Conservation (phyloP, 2,888 invertebrate genomes). For the Junonia oenone region DNA sequence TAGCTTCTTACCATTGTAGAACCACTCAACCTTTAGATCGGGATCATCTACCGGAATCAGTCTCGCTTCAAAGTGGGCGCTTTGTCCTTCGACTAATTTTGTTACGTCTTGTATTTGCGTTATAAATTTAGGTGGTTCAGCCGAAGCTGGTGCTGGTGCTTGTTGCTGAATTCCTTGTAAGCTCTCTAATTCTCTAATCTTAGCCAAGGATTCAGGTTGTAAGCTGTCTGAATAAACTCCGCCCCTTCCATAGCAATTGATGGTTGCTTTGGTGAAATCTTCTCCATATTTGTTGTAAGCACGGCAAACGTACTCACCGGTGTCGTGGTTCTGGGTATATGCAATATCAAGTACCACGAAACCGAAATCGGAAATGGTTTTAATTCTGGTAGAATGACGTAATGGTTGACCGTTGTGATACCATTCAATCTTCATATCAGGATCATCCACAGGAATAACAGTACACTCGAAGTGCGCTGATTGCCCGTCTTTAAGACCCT, state of each 20-base stretch:
- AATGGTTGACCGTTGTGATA: conserved; percentile 95
- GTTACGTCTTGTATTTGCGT: conserved; percentile 92
- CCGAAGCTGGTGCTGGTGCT: conserved; percentile 82
- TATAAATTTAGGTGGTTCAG: conserved; percentile 92
- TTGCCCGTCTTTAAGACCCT: conserved; percentile 93
- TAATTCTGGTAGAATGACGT: conserved; percentile 92
- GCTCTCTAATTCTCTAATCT: conserved; percentile 92
- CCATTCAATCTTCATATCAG: conserved; percentile 97
- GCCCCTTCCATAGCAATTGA: conserved; percentile 89
- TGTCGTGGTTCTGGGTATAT: conserved; percentile 95
- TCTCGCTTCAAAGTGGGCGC: conserved; percentile 95
- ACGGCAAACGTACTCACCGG: conserved; percentile 95
- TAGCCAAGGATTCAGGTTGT: conserved; percentile 93
- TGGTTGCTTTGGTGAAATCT: conserved; percentile 91
- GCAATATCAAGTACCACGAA: conserved; percentile 96
- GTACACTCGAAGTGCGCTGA: conserved; percentile 97
- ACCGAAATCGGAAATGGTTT: conserved; percentile 96
- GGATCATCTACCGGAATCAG: conserved; percentile 97
- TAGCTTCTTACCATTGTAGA: conserved; percentile 93
- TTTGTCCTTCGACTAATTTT: conserved; percentile 95
- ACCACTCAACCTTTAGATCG: conserved; percentile 96
- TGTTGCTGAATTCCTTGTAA: conserved; percentile 83
- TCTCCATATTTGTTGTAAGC: conserved; percentile 95
- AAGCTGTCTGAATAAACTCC: conserved; percentile 93
- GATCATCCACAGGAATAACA: conserved; percentile 95